Conservation (phyloP, 2,113 vertebrate genomes). For the Stigmatopora nigra region DNA sequence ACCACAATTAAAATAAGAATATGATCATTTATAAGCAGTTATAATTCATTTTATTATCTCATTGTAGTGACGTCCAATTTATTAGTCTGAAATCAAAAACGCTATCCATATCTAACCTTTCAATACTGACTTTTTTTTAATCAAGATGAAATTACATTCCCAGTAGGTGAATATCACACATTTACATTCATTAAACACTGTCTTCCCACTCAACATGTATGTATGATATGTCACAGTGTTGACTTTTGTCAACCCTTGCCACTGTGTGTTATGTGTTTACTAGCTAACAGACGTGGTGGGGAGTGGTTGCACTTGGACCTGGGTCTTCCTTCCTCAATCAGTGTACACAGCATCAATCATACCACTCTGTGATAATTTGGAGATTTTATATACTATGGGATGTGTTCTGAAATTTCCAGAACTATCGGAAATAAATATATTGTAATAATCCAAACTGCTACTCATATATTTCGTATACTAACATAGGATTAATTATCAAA, state of each 20-base stretch:
- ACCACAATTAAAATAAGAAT: background rate
- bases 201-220: background rate
- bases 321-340: constrained; percentile 18
- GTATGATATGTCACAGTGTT: background rate
- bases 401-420: background rate
- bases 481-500: too few relatives aligned
- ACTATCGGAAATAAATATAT: background rate
- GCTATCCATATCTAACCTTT: background rate
- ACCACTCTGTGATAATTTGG: background rate
- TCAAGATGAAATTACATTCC: background rate
- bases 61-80: background rate
- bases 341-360: background rate
- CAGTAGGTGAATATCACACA: background rate
- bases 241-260: constrained; percentile 24
- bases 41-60: background rate
- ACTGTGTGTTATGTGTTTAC: constrained; percentile 44
- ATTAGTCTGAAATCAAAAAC: background rate
- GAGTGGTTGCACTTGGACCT: constrained; percentile 20
- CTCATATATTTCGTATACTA: too few relatives aligned
- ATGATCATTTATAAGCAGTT: background rate
- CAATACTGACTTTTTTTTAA: background rate
- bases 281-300: constrained; percentile 26
- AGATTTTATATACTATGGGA: background rate
- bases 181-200: background rate
- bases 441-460: too few relatives aligned